Percentiles rank a stretch among this genome's conserved stretches.
Evolutionary conservation across 2,113 vertebrate genomes (phyloP).

Genomic region (Lepus timidus): DNA sequence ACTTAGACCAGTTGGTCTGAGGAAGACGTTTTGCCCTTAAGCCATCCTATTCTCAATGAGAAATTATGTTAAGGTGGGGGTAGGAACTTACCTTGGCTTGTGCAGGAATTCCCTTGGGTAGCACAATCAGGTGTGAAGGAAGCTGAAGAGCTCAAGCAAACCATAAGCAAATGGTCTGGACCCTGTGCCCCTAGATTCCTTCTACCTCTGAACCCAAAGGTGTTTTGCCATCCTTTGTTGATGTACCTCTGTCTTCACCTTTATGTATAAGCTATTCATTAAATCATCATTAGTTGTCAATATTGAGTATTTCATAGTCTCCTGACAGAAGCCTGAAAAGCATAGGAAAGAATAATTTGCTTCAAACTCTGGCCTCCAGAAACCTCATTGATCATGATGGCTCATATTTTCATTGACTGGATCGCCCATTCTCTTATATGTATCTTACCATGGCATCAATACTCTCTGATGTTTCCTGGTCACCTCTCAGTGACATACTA

Average conservation of each 20-base stretch:
- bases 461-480: background rate
- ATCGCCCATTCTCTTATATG: background rate
- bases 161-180: background rate
- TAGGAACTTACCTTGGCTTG: too few relatives aligned
- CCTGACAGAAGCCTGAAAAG: too few relatives aligned
- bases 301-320: too few relatives aligned
- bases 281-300: too few relatives aligned
- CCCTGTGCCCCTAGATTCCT: background rate
- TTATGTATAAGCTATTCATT: too few relatives aligned
- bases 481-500: background rate
- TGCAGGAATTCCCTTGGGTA: too few relatives aligned
- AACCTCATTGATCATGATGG: background rate
- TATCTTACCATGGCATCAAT: background rate
- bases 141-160: background rate
- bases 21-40: too few relatives aligned
- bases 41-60: too few relatives aligned
- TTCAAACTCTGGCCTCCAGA: background rate
- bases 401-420: background rate
- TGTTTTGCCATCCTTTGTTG: too few relatives aligned
- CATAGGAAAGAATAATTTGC: background rate
- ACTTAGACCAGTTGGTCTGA: too few relatives aligned
- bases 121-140: background rate
- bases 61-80: too few relatives aligned
- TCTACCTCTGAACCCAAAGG: background rate
- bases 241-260: too few relatives aligned